Base-by-base conservation (phyloP, 2,113 vertebrate species). In the Stegostoma tigrinum region DNA sequence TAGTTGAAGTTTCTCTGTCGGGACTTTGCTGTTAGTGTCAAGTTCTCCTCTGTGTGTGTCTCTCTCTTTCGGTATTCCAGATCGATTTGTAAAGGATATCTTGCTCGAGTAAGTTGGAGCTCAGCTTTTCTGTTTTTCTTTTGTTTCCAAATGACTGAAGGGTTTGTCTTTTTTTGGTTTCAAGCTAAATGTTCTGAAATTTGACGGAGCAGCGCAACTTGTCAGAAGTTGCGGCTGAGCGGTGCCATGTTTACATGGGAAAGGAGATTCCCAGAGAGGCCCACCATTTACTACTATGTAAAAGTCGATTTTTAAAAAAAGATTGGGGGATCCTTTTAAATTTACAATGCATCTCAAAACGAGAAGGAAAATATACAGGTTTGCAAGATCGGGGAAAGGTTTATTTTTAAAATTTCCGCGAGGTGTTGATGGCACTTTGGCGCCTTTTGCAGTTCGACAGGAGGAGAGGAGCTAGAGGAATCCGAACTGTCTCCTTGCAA, bases 81-180 rank as follows among this genome's bases (percentile, higher is more conserved):
- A 8, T 70, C 66, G 94, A 95, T 75, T 75, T 42, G 15, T 66
- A 27, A 72, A 42, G 64, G 85, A 87, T 48, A 95, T 72, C 67
- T 61, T 95, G 21, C 30, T 66, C 42, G 67, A 95, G 94, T 95
- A 95, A 95, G 94, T 95, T 38, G 93, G 66, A 94, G 45, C 42
- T 94, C n/a, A 45, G 19, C 80, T 83, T 72, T 38, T 24, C 23
- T 42, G 0, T 70, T 12, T 17, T 94, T 68, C n/a, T 8, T 72
- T 72, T 70, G 14, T 21, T 48, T 17, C 12, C 17, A 52, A 52
- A 52, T 42, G n/a, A 7, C 94, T 72, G 42, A 27, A 70, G 45
- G n/a, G 52, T 68, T 21, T 94, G 10, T 48, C 45, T 68, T 27
- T 23, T 23, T 52, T 61, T 94, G 14, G 3, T 34, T 34, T 17